A percentile compares a stretch with the other conserved stretches of the same genome.
Evolutionary conservation across 2,888 invertebrate genomes (phyloP).

Genomic region (Barypeithes pellucidus): DNA sequence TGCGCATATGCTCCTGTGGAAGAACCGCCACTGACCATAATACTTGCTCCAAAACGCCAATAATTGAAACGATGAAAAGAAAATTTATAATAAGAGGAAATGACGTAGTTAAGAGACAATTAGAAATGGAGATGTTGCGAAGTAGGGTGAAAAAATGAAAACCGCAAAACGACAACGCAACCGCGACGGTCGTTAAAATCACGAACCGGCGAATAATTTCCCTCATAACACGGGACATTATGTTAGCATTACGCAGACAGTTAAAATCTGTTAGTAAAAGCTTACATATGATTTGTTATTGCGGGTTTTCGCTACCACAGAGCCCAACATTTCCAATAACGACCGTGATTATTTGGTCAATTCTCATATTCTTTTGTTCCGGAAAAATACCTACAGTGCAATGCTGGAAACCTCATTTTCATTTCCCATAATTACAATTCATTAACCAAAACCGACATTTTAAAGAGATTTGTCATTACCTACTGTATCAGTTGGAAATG

Average conservation of each 20-base stretch:
- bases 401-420: constrained; percentile 31
- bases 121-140: constrained; percentile 59
- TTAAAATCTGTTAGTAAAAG: constrained; percentile 71
- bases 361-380: constrained; percentile 55
- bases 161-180: constrained; percentile 62
- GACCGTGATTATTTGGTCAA: constrained; percentile 54
- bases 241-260: constrained; percentile 70
- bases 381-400: constrained; percentile 49
- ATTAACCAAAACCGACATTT: constrained; percentile 37
- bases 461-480: constrained; percentile 32
- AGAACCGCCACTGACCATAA: background rate
- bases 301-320: constrained; percentile 68
- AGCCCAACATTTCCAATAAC: constrained; percentile 64
- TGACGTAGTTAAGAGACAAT: constrained; percentile 55
- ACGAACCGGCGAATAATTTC: constrained; percentile 68
- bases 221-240: constrained; percentile 69
- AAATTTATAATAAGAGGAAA: constrained; percentile 29
- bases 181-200: constrained; percentile 69
- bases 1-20: too few species aligned
- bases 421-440: constrained; percentile 46
- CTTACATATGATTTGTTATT: constrained; percentile 71
- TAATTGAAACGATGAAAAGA: constrained; percentile 4
- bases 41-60: background rate
- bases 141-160: constrained; percentile 58
- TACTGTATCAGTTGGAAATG: constrained; percentile 8